Evolutionary conservation across 1,140 invertebrate species (phyloP).

Genomic region (Calliopsis andreniformis): DNA sequence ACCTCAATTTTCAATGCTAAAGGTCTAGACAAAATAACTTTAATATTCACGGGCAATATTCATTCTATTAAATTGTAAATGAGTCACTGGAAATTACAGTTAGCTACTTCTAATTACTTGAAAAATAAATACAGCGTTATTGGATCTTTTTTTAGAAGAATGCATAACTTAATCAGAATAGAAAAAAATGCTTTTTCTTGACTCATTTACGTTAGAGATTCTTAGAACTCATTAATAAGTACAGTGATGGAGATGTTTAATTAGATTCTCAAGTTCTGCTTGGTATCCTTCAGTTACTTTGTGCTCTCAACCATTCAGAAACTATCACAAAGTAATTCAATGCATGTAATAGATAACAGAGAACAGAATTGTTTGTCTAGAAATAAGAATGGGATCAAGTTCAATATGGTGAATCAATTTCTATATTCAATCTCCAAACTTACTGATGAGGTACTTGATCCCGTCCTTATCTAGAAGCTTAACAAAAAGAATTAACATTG

Average conservation of each 20-base stretch:
- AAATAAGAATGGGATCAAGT: too few species aligned
- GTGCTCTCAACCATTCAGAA: background rate
- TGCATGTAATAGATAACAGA: too few species aligned
- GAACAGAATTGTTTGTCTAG: too few species aligned
- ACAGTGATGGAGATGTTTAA: background rate
- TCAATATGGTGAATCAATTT: too few species aligned
- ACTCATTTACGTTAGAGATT: background rate
- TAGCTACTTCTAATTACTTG: too few species aligned
- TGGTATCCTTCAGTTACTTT: background rate
- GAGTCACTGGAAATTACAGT: too few species aligned
- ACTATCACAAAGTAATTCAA: too few species aligned
- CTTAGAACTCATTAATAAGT: background rate
- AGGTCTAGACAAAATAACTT: conserved; percentile 20
- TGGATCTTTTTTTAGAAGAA: too few species aligned
- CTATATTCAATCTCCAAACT: too few species aligned
- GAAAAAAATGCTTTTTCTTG: background rate
- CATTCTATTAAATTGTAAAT: background rate
- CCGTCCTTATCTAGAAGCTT: background rate
- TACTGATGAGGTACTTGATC: too few species aligned
- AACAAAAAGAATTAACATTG: background rate
- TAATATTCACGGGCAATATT: background rate
- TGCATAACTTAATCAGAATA: background rate
- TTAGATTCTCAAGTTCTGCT: background rate
- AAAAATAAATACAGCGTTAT: too few species aligned
- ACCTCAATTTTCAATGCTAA: conserved; percentile 26